Evolutionary conservation across 2,113 vertebrate species (phyloP), one percentile per base, ranked within the genome.

Genomic region (Aspidoscelis tigris): DNA sequence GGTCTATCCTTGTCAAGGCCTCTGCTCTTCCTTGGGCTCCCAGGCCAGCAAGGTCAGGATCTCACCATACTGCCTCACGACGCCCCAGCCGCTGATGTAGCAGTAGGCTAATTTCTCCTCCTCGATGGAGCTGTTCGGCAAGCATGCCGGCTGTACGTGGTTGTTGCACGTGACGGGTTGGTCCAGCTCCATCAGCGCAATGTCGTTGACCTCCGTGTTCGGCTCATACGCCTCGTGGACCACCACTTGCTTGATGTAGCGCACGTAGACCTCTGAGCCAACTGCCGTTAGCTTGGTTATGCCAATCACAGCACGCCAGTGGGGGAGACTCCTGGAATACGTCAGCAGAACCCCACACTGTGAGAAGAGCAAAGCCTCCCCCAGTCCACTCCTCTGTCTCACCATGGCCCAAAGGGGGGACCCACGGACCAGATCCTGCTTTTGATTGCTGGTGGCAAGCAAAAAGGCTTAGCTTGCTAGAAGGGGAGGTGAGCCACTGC

Each of bases 301-400:
- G 3, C 94, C 94, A 0, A 94, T 78, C 33, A 95, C 68, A 68
- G 95, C 88, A 16, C 89, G 92, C 94, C 94, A 95, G 64, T 95
- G 92, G 0, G 89, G 80, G 9, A 89, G 87, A 55, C 87, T 88
- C 21, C 95, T 95, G 83, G 10, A 71, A 80, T 79, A 69, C 66
- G 61, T 41, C 70, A 2, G 10, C 24, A 69, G 68, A 16, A 69
- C 10, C 4, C n/a, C 68, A 39, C 58, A 61, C 14, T 18, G 18
- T 16, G 2, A 4, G 9, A 12, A 61, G 58, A 61, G 58, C 14
- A 61, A 16, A 61, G 58, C 14, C 18, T 4, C 18, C 4, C 18
- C 58, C 18, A 61, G 11, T 12, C 18, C 12, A 4, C 18, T 61
- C 58, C 18, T 61, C 18, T 12, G 18, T 18, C 58, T 61, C 58